Base-by-base conservation (phyloP, 2,113 vertebrate species). In the Leptodactylus fuscus region DNA sequence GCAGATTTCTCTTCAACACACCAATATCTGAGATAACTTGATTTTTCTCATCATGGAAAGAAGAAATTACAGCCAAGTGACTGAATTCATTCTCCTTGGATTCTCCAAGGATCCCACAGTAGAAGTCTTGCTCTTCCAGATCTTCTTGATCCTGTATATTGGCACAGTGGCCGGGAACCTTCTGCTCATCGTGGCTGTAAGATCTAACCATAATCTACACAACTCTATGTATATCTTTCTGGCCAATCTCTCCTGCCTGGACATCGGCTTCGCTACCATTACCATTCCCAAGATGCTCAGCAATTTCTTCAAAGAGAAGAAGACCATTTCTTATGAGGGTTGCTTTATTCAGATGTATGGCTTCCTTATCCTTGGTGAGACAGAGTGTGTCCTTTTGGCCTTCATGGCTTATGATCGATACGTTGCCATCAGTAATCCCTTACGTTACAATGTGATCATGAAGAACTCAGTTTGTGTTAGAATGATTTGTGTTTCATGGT, bases 371-470 rank as follows among this genome's bases (percentile, higher is more conserved):
- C 51, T 79, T 20, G 76, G 76, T 22, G 76, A 36, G 32, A 79
- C 79, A 5, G 79, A 81, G 55, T 62, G 60, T 20, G 2, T 81
- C 5, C 38, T 81, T 12, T 18, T 81, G n/a, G 41, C 55, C 8
- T 58, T 41, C 22, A 90, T 89, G 89, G 83, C 85, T 44, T 89
- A 65, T 5, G 90, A 69, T 69, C 65, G 65, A 69, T 69, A 69
- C 2, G 34, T 69, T 20, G 65, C 65, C 65, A 69, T 69, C 89
- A 70, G 78, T 38, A 48, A 82, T 1, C 89, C 87, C 27, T 10
- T 88, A 53, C 78, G 78, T 27, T 79, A 79, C 49, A 79, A 12
- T 51, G 32, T 18, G 18, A 55, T 79, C 13, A 79, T 79, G 76
- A 79, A 22, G 16, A 79, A 18, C 20, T 5, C 5, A 22, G 10